Percentiles rank a stretch among this genome's conserved stretches.
Evolutionary conservation across 2,888 invertebrate species (phyloP).

Genomic region (Apodemia mormo): DNA sequence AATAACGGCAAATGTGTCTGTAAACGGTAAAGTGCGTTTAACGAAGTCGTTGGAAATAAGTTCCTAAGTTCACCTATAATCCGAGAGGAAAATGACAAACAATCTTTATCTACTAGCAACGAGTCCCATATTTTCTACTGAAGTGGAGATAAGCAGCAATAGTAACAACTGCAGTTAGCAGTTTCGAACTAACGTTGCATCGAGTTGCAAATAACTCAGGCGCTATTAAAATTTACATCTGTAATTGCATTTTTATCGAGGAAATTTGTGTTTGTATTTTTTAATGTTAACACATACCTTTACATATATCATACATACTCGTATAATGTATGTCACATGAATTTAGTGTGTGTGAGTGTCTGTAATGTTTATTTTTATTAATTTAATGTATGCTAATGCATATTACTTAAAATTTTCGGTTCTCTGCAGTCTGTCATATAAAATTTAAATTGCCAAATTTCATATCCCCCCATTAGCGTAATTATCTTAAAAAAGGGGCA

Average conservation of each 20-base stretch:
- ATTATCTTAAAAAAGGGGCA: too few relatives aligned
- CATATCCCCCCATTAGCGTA: too few relatives aligned
- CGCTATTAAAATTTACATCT: conserved; percentile 1
- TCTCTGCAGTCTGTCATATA: too few relatives aligned
- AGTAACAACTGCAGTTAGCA: conserved; percentile 38
- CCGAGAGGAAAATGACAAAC: conserved; percentile 24
- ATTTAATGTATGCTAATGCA: too few relatives aligned
- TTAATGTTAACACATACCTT: neutral
- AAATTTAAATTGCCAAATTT: too few relatives aligned
- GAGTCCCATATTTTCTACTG: conserved; percentile 37
- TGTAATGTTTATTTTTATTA: too few relatives aligned
- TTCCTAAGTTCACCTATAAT: conserved; percentile 23
- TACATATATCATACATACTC: too few relatives aligned
- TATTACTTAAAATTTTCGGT: too few relatives aligned
- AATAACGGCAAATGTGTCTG: neutral
- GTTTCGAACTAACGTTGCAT: conserved; percentile 42
- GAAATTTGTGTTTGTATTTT: neutral
- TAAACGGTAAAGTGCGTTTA: conserved; percentile 3
- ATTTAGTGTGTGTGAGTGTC: too few relatives aligned
- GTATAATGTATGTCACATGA: too few relatives aligned
- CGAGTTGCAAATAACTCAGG: conserved; percentile 33
- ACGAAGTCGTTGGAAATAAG: conserved; percentile 17
- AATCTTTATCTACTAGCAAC: conserved; percentile 32
- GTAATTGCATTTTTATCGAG: neutral
- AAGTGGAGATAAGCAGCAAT: conserved; percentile 37